Conservation (phyloP, 35 echinoderm and acorn worm species). For the Diadema setosum region DNA sequence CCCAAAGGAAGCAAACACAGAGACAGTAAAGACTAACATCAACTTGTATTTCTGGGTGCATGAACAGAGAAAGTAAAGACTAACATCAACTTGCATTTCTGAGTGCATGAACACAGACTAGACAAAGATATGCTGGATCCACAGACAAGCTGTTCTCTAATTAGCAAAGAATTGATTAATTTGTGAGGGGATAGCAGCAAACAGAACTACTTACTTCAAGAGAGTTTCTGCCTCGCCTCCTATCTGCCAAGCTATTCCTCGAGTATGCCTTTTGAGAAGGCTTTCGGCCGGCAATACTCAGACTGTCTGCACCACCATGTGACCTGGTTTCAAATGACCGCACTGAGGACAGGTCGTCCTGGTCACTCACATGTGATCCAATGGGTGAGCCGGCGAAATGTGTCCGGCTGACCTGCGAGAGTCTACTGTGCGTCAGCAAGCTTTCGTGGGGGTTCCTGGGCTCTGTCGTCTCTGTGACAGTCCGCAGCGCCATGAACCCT, state of each 20-base stretch:
- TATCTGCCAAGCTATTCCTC: constrained; percentile 5
- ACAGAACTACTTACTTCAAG: too few species aligned
- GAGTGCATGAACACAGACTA: too few species aligned
- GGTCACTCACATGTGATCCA: constrained; percentile 33
- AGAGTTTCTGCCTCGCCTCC: not conserved
- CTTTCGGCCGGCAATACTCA: not conserved
- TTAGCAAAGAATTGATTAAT: too few species aligned
- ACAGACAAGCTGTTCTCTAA: too few species aligned
- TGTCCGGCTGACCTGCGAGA: constrained; percentile 48
- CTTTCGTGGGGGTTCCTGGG: constrained; percentile 16
- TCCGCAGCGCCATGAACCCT: constrained; percentile 23
- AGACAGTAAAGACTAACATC: too few species aligned
- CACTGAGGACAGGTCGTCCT: constrained; percentile 65
- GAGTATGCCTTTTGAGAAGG: not conserved
- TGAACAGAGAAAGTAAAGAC: too few species aligned
- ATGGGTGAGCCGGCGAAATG: not conserved
- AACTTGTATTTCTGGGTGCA: too few species aligned
- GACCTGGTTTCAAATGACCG: constrained; percentile 33
- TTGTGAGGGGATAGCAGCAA: too few species aligned
- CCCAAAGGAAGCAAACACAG: too few species aligned
- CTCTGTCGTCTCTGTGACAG: constrained; percentile 55
- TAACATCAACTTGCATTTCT: too few species aligned
- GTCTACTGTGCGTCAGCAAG: constrained; percentile 25
- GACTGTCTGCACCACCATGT: not conserved
- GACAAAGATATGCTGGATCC: too few species aligned